Percentiles rank a stretch among this genome's conserved stretches.
Evolutionary conservation across 2,113 vertebrate species (phyloP).

Genomic region (Formicarius rufipectus): DNA sequence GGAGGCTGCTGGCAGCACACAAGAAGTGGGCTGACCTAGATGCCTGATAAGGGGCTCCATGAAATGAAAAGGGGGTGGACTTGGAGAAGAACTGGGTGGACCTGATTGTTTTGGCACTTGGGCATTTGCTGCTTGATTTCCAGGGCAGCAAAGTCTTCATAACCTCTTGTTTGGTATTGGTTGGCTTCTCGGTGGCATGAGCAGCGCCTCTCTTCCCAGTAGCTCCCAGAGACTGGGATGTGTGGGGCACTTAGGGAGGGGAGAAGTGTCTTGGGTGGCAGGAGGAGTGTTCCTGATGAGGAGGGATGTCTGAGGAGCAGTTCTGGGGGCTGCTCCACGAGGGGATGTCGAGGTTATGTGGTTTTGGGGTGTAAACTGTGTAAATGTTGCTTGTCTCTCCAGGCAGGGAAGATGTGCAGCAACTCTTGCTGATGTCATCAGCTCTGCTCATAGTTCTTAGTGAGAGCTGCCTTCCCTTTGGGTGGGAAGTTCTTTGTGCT

Average conservation of each 20-base stretch:
- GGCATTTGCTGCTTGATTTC: constrained; percentile 26
- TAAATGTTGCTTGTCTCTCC: neutral
- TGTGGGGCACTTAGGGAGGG: neutral
- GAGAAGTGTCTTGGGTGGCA: neutral
- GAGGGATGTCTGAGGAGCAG: neutral
- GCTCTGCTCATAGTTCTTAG: too few species aligned
- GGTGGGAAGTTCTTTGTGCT: too few species aligned
- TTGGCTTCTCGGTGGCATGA: neutral
- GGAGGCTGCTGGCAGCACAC: neutral
- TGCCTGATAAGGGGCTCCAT: constrained; percentile 42
- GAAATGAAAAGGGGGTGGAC: constrained; percentile 53
- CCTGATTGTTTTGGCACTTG: constrained; percentile 54
- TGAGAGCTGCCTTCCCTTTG: too few species aligned
- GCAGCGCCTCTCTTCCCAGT: neutral
- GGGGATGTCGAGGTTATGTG: neutral
- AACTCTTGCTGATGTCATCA: neutral
- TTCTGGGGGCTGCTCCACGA: neutral
- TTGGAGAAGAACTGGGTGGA: constrained; percentile 56
- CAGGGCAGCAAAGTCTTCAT: constrained; percentile 20
- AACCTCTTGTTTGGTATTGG: constrained; percentile 21
- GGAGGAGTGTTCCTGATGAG: neutral
- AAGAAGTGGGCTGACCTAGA: constrained; percentile 48
- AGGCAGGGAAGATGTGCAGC: neutral
- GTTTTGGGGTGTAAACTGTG: neutral
- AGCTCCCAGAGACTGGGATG: neutral